Conservation (phyloP, 2,797 vertebrate species). For the Notoglanidium macrostoma region DNA sequence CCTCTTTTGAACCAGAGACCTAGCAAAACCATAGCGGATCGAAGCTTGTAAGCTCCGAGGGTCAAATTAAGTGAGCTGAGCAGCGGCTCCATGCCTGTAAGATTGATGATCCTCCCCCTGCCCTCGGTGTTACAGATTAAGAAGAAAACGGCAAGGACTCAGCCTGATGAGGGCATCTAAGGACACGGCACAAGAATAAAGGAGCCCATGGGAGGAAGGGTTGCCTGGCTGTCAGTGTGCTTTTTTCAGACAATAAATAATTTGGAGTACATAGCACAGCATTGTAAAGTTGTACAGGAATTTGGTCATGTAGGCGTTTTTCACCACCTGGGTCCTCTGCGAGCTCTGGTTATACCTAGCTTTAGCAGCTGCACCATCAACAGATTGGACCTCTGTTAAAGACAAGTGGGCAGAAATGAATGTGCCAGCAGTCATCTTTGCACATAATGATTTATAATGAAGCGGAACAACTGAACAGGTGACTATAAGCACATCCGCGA, state of each 20-base stretch:
- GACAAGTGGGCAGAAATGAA: conserved; percentile 47
- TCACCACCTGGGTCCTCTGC: conserved; percentile 26
- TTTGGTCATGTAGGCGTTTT: conserved; percentile 40
- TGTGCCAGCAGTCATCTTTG: conserved; percentile 50
- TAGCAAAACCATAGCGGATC: conserved; percentile 21
- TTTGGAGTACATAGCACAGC: conserved; percentile 15
- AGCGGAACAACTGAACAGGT: conserved; percentile 49
- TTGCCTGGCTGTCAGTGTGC: conserved; percentile 13
- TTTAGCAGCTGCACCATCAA: conserved; percentile 39
- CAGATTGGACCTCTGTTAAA: conserved; percentile 49
- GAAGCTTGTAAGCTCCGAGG: conserved; percentile 30
- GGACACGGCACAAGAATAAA: conserved; percentile 39
- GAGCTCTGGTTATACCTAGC: conserved; percentile 5
- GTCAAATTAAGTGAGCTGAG: conserved; percentile 42
- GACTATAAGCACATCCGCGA: conserved; percentile 17
- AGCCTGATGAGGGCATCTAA: conserved; percentile 52
- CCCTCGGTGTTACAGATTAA: conserved; percentile 50
- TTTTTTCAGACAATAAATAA: conserved; percentile 47
- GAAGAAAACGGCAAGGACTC: conserved; percentile 48
- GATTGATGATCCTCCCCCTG: conserved; percentile 52
- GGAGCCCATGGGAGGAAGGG: not conserved
- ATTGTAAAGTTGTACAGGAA: conserved; percentile 9
- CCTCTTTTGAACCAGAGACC: not conserved
- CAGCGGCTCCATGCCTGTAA: conserved; percentile 41
- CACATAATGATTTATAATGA: conserved; percentile 49